Conservation (phyloP, 1,140 invertebrate species). For the Cherax destructor region DNA sequence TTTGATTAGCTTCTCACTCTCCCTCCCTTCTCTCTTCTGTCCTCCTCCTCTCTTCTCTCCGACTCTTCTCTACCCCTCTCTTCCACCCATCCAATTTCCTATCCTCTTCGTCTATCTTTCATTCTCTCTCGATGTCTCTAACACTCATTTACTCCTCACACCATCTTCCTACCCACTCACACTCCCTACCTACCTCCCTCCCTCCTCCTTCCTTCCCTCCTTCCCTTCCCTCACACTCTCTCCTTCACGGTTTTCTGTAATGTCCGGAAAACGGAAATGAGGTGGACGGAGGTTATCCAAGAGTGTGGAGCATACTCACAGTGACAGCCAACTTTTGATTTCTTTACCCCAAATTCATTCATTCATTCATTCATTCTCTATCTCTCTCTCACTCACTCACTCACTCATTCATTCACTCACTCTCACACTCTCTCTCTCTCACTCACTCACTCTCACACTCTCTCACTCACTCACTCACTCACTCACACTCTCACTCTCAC, state of each 20-base stretch:
- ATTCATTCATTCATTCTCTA: background rate
- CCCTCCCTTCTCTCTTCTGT: constrained; percentile 19
- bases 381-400: constrained; percentile 25
- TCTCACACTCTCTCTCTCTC: constrained; percentile 40
- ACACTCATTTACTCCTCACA: background rate
- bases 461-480: constrained; percentile 2
- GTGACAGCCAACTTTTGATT: too few relatives aligned
- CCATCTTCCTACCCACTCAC: background rate
- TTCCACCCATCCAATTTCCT: background rate
- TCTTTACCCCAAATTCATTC: too few relatives aligned
- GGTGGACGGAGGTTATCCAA: too few relatives aligned
- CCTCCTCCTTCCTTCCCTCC: too few relatives aligned
- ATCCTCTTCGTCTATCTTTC: background rate
- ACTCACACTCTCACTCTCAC: constrained; percentile 3
- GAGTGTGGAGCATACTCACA: too few relatives aligned
- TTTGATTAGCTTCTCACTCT: constrained; percentile 52
- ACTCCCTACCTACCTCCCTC: too few relatives aligned
- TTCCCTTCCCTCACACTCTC: too few relatives aligned
- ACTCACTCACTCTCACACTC: background rate
- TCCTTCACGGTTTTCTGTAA: too few relatives aligned
- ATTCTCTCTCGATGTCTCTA: too few relatives aligned
- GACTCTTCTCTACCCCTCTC: constrained; percentile 38
- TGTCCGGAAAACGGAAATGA: too few relatives aligned
- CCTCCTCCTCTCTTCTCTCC: constrained; percentile 46
- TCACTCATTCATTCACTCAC: too few relatives aligned